phyloP scores from a whole-genome alignment of 2,113 vertebrate species.

The Puntigrus tetrazona region DNA sequence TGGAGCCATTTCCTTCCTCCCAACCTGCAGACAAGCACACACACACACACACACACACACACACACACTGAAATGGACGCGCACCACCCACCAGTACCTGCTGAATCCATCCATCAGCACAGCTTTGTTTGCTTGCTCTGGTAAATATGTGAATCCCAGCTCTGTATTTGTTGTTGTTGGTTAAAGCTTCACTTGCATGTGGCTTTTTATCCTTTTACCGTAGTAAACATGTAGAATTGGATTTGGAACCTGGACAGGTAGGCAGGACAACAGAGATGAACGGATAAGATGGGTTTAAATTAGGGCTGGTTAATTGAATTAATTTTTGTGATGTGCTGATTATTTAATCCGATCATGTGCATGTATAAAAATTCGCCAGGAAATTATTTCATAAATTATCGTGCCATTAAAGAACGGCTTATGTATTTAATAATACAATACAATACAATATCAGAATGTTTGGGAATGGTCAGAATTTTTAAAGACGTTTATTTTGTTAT shows the following conservation, averaged over 20 bases:
- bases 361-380: not conserved
- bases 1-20: slow-evolving; percentile 6
- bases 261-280: not conserved
- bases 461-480: too few relatives aligned
- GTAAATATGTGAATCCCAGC: not conserved
- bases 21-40: not conserved
- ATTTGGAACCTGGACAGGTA: not conserved
- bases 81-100: not conserved
- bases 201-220: not conserved
- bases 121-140: slow-evolving; percentile 14
- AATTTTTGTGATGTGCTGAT: not conserved
- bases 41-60: not conserved
- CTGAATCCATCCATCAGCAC: slow-evolving; percentile 14
- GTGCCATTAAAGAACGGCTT: not conserved
- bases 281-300: not conserved
- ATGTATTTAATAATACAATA: not conserved
- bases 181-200: not conserved
- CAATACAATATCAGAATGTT: not conserved
- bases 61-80: not conserved
- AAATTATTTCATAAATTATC: not conserved
- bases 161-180: slow-evolving; percentile 2
- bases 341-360: not conserved
- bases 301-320: not conserved
- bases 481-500: too few relatives aligned
- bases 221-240: slow-evolving; percentile 8